Evolutionary conservation across 2,797 vertebrate genomes (phyloP), one percentile per base, ranked within the genome.

Genomic region (Tragopan temminckii): DNA sequence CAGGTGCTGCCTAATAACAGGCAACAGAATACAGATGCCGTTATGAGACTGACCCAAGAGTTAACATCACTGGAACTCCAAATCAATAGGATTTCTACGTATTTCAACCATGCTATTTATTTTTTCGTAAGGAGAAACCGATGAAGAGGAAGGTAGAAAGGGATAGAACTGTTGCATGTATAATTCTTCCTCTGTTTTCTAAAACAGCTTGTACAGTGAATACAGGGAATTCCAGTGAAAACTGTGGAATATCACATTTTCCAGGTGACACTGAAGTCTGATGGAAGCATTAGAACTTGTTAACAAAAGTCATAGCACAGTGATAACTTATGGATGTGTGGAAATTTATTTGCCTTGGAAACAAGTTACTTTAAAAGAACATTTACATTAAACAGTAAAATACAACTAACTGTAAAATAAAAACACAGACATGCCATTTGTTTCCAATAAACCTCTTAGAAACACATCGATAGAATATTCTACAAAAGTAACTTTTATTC

Each of bases 331-430:
- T 3, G 15, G 4, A 19, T 42, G 20, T 50, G 7, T 18, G 4
- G 59, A 88, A 38, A 29, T 9, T 58, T 48, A 57, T 46, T 83
- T 72, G 0, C 16, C 33, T 89, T 64, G 21, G 11, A 86, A 74
- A 64, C 29, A 82, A 82, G 16, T 80, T 66, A 58, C 58, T 78
- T 72, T 40, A 50, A 66, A 85, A 31, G 67, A 66, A 84, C 5
- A 48, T 45, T 77, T 64, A 70, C 13, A 23, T 31, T 71, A 85
- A 87, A 66, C 29, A 35, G 31, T 29, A 53, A 79, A 62, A 88
- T 31, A 40, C n/a, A 84, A 79, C 17, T 76, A 61, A 79, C 20
- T 74, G 43, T 40, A 78, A 85, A 85, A 58, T 61, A 83, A 70
- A 82, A 75, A 29, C 25, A 66, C 4, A 64, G 11, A 46, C 24